These are phyloP conservation scores for Stichodactyla mertensii DNA, from an alignment of 64 coral and sea anemone species.

Conservation along the genomic window DNA sequence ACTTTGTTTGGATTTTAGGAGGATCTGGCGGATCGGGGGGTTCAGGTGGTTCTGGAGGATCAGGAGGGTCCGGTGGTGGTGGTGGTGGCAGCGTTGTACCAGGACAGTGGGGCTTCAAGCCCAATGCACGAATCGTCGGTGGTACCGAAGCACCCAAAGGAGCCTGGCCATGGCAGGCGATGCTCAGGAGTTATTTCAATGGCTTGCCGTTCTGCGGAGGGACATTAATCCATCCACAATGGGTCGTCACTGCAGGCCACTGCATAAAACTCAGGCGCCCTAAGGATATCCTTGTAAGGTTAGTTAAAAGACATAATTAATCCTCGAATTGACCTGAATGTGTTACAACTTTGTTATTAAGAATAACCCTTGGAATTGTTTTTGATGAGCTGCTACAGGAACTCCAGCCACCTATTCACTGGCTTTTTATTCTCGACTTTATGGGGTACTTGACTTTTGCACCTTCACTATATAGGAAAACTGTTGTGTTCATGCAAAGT, in stretches of 20 bases:
- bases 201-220: constrained; percentile 64
- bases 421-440: background rate
- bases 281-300: background rate
- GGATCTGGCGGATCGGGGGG: background rate
- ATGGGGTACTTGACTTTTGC: too few species aligned
- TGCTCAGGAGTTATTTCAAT: constrained; percentile 2
- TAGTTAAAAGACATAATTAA: too few species aligned
- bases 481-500: too few species aligned
- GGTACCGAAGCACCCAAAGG: constrained; percentile 46
- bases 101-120: constrained; percentile 45
- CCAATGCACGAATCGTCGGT: constrained; percentile 56
- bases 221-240: constrained; percentile 46
- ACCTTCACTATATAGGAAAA: too few species aligned
- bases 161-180: constrained; percentile 73
- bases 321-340: background rate
- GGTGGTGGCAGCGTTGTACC: background rate
- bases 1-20: background rate
- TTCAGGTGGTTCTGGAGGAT: background rate
- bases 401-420: too few species aligned
- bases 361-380: background rate
- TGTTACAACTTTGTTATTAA: too few species aligned
- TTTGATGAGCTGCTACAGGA: background rate
- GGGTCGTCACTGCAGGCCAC: constrained; percentile 61
- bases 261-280: constrained; percentile 1
- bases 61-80: constrained; percentile 6